Conservation (phyloP, 2,797 vertebrate genomes). For the Halcyon leucocephala region DNA sequence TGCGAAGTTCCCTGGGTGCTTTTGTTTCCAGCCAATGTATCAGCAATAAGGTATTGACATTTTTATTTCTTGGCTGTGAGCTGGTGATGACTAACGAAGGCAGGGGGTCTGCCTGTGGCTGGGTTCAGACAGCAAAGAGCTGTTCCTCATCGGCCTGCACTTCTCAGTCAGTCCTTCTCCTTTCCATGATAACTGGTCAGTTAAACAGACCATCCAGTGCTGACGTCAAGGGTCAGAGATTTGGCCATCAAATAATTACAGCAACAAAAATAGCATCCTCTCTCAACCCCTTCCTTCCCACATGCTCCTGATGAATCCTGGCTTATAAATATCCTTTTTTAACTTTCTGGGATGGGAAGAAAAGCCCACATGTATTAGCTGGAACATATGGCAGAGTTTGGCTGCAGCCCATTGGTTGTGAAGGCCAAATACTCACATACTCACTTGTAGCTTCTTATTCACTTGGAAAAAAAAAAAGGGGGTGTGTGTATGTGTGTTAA, state of each 20-base stretch:
- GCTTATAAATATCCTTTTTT: constrained; percentile 42
- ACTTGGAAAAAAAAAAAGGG: not conserved
- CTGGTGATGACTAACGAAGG: constrained; percentile 24
- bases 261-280: constrained; percentile 32
- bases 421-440: constrained; percentile 22
- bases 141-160: not conserved
- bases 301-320: constrained; percentile 12
- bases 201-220: constrained; percentile 36
- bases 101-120: constrained; percentile 43
- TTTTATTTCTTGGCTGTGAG: constrained; percentile 24
- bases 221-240: constrained; percentile 55
- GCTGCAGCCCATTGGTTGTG: not conserved
- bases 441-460: constrained; percentile 35
- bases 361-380: constrained; percentile 53
- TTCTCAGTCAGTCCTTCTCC: not conserved
- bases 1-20: not conserved
- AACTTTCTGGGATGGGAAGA: constrained; percentile 28
- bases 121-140: constrained; percentile 36
- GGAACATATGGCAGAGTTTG: constrained; percentile 45
- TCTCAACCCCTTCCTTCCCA: constrained; percentile 51
- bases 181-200: constrained; percentile 38
- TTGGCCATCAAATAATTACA: constrained; percentile 52
- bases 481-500: not conserved
- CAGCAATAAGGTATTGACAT: constrained; percentile 12
- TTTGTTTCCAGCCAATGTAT: constrained; percentile 18